phyloP scores from a whole-genome alignment of 2,113 vertebrate species.

The Struthio camelus region DNA sequence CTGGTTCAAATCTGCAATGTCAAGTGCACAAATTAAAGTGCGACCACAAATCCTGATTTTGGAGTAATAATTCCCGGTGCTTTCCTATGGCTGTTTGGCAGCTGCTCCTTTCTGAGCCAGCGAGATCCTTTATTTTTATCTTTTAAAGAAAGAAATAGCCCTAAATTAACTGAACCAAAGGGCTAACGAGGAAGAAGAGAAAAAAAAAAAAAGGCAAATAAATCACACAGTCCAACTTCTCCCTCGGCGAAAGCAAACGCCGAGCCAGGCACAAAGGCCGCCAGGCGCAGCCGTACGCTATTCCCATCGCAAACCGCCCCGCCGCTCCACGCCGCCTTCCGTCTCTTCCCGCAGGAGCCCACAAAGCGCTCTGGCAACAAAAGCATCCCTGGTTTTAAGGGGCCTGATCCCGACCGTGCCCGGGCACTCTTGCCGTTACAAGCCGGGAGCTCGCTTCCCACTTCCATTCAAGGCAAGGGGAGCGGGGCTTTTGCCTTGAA shows the following conservation, averaged over 20 bases:
- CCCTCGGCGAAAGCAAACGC: constrained; percentile 53
- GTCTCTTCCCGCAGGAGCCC: neutral
- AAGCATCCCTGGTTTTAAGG: constrained; percentile 14
- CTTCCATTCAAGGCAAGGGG: constrained; percentile 51
- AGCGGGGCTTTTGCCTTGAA: constrained; percentile 28
- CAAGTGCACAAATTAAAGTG: constrained; percentile 74
- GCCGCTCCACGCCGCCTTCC: constrained; percentile 34
- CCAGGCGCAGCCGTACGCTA: constrained; percentile 58
- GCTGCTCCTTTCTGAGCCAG: neutral
- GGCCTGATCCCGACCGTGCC: neutral
- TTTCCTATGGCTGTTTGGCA: neutral
- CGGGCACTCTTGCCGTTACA: too few species aligned
- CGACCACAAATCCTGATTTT: constrained; percentile 50
- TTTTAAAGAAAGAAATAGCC: neutral
- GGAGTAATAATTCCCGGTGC: neutral
- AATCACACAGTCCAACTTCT: constrained; percentile 40
- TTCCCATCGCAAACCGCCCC: constrained; percentile 59
- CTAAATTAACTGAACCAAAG: neutral
- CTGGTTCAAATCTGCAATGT: constrained; percentile 76
- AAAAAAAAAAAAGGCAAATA: neutral
- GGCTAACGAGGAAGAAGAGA: neutral
- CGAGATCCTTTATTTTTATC: neutral
- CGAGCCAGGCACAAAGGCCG: constrained; percentile 56
- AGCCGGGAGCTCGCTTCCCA: neutral
- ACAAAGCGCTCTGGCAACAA: constrained; percentile 32